A percentile compares a stretch with the other conserved stretches of the same genome.
These are phyloP conservation scores for Palaemon carinicauda DNA, from an alignment of 1,140 invertebrate species.

Conservation along the genomic window DNA sequence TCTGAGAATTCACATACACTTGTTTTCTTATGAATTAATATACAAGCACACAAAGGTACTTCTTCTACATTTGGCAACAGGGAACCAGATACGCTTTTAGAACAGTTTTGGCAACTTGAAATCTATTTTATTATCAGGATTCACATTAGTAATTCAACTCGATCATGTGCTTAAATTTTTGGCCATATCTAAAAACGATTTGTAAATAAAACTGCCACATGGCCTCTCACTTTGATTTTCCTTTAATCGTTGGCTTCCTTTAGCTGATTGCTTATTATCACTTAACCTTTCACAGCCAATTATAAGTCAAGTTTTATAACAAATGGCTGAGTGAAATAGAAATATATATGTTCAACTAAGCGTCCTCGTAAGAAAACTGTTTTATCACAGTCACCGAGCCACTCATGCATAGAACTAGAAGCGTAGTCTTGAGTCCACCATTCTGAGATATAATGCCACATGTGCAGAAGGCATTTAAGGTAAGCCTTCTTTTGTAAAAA, in stretches of 20 bases:
- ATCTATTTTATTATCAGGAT: neutral
- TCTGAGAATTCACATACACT: slow-evolving; percentile 45
- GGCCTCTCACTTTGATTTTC: no score
- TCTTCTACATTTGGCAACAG: slow-evolving; percentile 46
- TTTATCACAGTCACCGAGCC: slow-evolving; percentile 4
- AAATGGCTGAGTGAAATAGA: slow-evolving; percentile 6
- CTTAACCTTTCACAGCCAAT: neutral
- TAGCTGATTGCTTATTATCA: no score
- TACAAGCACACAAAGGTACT: neutral
- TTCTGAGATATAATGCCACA: slow-evolving; percentile 41
- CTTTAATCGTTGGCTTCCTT: no score
- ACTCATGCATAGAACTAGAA: slow-evolving; percentile 34
- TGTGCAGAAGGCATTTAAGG: neutral
- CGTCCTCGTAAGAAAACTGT: slow-evolving; percentile 21
- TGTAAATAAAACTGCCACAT: no score
- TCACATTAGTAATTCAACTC: neutral
- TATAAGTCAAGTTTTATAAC: neutral
- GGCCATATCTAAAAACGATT: neutral
- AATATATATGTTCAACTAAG: neutral
- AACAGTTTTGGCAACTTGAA: slow-evolving; percentile 44
- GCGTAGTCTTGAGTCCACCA: slow-evolving; percentile 27
- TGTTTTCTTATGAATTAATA: neutral
- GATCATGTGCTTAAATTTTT: neutral
- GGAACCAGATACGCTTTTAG: slow-evolving; percentile 16
- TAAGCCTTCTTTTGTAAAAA: neutral